Evolutionary conservation across 1,140 invertebrate species (phyloP), one percentile per base, ranked within the genome.

Genomic region (Drosophila seguyi): DNA sequence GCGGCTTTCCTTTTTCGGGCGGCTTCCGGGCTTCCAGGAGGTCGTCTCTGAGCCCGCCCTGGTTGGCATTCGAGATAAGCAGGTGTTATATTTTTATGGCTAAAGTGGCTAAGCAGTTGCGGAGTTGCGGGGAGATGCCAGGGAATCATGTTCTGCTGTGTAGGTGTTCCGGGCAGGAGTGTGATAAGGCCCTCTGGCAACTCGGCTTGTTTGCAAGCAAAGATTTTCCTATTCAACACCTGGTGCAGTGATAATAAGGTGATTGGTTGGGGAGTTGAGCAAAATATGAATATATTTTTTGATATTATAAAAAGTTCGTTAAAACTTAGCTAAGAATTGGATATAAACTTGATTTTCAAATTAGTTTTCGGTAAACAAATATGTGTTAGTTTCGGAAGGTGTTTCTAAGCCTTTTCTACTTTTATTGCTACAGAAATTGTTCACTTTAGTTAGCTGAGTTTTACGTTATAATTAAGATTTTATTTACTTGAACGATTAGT

Each of bases 11-110:
- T 42, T 65, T 53, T 44, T 75, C 45, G 55, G 38, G 29, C 20
- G 59, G 59, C 50, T 41, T 52, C 57, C 42, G 36, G 50, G 27
- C 41, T 57, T 48, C 14, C 25, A 18, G 60, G 45, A 16, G n/a
- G 50, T 27, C 38, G n/a, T n/a, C n/a, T n/a, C n/a, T 18, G 25
- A 39, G 56, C n/a, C 18, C 18, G 44, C 31, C 14, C 16, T 50
- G 65, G 36, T 62, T 63, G 53, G 59, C 25, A 72, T 55, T 66
- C 29, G 44, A 82, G 84, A 88, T 87, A 88, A 87, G 85, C 84
- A 87, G 84, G 84, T 87, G 84, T 87, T 87, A 84, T 59, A 87
- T 87, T 87, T 87, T 88, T 87, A 88, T 79, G 76, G 67, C 72
- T 38, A 66, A 88, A 88, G 76, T 88, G 76, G 83, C 83, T 87